Conservation (phyloP, 2,113 vertebrate species). For the Corythornis vintsioides region DNA sequence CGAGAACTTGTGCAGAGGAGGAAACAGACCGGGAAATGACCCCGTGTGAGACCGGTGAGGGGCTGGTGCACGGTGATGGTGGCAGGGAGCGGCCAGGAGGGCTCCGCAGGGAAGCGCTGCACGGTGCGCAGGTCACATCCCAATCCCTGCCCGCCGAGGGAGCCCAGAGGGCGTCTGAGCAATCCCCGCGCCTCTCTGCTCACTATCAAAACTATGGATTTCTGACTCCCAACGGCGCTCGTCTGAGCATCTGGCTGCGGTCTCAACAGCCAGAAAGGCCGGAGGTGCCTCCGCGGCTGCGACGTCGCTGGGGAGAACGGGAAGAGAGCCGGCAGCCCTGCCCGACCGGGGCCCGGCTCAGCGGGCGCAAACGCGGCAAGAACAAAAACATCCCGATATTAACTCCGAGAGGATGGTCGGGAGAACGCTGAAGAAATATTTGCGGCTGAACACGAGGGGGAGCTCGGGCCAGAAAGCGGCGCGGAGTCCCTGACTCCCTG, state of each 20-base stretch:
- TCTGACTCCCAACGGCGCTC: rapidly evolving
- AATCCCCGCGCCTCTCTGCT: rapidly evolving
- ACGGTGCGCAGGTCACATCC: neutral
- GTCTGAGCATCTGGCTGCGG: neutral
- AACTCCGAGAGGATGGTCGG: neutral
- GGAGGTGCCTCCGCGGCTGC: rapidly evolving
- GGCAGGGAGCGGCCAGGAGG: neutral
- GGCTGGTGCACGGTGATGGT: neutral
- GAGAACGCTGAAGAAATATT: neutral
- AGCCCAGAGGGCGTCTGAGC: rapidly evolving
- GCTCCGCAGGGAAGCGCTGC: neutral
- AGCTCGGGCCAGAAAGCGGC: neutral
- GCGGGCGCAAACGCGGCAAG: rapidly evolving
- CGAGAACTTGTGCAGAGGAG: constrained; percentile 22
- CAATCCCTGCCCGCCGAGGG: neutral
- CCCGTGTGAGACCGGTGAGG: neutral
- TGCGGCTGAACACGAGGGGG: neutral
- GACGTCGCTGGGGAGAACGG: rapidly evolving
- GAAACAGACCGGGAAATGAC: constrained; percentile 75
- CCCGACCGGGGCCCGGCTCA: rapidly evolving
- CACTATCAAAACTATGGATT: neutral
- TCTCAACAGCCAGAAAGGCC: neutral
- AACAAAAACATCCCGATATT: neutral
- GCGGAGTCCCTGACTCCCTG: neutral
- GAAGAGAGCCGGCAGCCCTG: neutral